Percentiles rank a stretch among this genome's conserved stretches.
These are phyloP conservation scores for Epinotia brunnichana DNA, from an alignment of 2,888 invertebrate species.

Conservation along the genomic window DNA sequence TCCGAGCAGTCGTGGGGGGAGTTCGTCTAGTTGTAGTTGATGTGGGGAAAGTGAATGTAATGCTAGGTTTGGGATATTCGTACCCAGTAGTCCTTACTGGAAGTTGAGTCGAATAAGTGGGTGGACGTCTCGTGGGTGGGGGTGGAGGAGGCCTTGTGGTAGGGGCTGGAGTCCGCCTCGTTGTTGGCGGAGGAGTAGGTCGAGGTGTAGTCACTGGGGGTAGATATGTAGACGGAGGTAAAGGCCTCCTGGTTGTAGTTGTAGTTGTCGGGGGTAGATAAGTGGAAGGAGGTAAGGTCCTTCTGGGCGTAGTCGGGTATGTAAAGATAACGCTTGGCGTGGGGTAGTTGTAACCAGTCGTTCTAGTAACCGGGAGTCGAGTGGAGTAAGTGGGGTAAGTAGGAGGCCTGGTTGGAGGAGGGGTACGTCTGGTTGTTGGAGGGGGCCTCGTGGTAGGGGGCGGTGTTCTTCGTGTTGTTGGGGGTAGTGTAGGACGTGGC, in stretches of 20 bases:
- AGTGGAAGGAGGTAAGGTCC: constrained; percentile 44
- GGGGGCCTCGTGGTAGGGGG: constrained; percentile 46
- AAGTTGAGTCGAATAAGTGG: constrained; percentile 44
- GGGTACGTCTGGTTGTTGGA: constrained; percentile 41
- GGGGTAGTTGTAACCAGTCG: constrained; percentile 63
- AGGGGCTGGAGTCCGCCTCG: not conserved
- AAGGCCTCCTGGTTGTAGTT: constrained; percentile 2
- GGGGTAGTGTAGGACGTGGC: constrained; percentile 48
- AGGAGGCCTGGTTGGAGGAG: constrained; percentile 45
- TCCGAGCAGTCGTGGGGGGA: constrained; percentile 40
- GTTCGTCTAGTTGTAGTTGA: constrained; percentile 47
- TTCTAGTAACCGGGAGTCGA: constrained; percentile 48
- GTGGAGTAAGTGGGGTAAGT: constrained; percentile 42
- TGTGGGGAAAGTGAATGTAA: constrained; percentile 62
- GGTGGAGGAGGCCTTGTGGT: constrained; percentile 30
- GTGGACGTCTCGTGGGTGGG: constrained; percentile 42
- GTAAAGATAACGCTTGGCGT: constrained; percentile 54
- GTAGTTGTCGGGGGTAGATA: constrained; percentile 35
- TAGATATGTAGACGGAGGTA: not conserved
- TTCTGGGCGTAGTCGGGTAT: constrained; percentile 49
- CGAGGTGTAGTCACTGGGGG: constrained; percentile 10
- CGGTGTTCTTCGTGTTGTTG: constrained; percentile 47
- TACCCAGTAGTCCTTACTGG: constrained; percentile 62
- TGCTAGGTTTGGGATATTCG: constrained; percentile 60
- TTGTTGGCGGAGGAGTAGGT: not conserved